Conservation (phyloP, 2,888 invertebrate species). For the Portevinia maculata region DNA sequence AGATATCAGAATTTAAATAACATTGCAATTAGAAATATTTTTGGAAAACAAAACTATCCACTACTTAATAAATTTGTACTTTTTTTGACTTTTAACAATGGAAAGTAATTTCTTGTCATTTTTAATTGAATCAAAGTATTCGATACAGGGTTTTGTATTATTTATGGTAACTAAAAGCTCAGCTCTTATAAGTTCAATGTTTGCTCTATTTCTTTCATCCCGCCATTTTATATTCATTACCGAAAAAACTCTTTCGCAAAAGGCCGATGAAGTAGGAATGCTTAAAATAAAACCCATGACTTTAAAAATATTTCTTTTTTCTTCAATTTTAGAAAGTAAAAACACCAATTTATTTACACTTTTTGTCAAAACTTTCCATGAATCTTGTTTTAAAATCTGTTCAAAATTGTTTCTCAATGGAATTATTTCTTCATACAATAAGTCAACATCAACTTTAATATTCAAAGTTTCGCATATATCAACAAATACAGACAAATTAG, state of each 20-base stretch:
- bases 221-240: conserved; percentile 29
- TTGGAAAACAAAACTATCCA: too few relatives aligned
- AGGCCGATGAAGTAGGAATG: conserved; percentile 28
- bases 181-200: conserved; percentile 15
- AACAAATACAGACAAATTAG: conserved; percentile 24
- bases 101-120: conserved; percentile 24
- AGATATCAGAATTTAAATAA: neutral
- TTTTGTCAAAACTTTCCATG: conserved; percentile 35
- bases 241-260: conserved; percentile 30
- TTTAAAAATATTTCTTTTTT: conserved; percentile 32
- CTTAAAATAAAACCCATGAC: conserved; percentile 28
- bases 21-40: neutral
- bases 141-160: conserved; percentile 13
- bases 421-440: conserved; percentile 27
- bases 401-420: conserved; percentile 23
- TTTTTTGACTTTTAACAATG: conserved; percentile 14
- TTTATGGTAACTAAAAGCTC: conserved; percentile 24
- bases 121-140: conserved; percentile 24
- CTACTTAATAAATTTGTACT: conserved; percentile 3
- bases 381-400: conserved; percentile 24
- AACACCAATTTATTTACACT: conserved; percentile 26
- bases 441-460: conserved; percentile 1
- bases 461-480: conserved; percentile 14
- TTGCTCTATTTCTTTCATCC: conserved; percentile 26
- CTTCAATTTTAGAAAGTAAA: conserved; percentile 34